These are phyloP conservation scores for Sceloporus tristichus DNA, from an alignment of 2,113 vertebrate species.

Conservation along the genomic window DNA sequence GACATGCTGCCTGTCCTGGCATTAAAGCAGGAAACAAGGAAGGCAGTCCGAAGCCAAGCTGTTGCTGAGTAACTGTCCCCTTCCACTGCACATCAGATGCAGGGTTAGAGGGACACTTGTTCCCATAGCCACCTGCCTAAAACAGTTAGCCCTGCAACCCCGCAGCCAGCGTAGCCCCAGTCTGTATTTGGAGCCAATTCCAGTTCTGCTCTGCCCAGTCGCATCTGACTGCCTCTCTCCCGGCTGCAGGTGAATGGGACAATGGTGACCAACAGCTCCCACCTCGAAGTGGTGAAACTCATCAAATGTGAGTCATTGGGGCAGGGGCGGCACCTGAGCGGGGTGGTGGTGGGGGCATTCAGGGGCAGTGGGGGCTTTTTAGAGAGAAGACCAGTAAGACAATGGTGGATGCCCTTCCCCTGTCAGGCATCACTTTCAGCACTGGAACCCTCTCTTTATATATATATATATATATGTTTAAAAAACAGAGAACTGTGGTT, in stretches of 20 bases:
- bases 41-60: too few relatives aligned
- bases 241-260: slow-evolving; percentile 89
- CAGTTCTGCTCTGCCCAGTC: not conserved
- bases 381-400: not conserved
- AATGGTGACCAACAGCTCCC: slow-evolving; percentile 91
- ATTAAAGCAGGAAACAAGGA: too few relatives aligned
- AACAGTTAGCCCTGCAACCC: too few relatives aligned
- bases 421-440: too few relatives aligned
- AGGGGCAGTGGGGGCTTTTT: not conserved
- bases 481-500: too few relatives aligned
- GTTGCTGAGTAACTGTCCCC: too few relatives aligned
- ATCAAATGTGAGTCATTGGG: slow-evolving; percentile 90
- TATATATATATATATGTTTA: too few relatives aligned
- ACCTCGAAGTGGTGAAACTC: slow-evolving; percentile 94
- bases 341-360: not conserved
- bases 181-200: not conserved
- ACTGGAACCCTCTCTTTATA: too few relatives aligned
- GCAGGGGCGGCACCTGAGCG: not conserved
- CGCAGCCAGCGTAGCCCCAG: too few relatives aligned
- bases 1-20: too few relatives aligned
- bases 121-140: not conserved
- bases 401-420: not conserved
- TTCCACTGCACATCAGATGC: too few relatives aligned
- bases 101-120: too few relatives aligned
- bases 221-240: fast-evolving